A percentile compares a stretch with the other conserved stretches of the same genome.
Conservation (phyloP, 2,888 invertebrate species). For the Andrena chrysosceles region DNA sequence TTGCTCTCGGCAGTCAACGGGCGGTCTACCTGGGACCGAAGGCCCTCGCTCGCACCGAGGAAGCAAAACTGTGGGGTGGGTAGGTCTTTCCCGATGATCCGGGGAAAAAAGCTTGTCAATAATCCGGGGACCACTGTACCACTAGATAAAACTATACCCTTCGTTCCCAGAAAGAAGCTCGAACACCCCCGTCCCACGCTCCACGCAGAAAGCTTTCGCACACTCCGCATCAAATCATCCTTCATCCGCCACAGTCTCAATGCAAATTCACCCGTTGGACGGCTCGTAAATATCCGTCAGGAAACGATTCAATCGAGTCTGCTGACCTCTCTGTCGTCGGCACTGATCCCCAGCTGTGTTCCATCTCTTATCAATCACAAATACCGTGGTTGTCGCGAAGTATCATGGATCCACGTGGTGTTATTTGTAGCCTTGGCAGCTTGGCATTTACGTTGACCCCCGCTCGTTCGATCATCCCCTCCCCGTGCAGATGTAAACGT, state of each 20-base stretch:
- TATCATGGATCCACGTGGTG: background rate
- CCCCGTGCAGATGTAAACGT: slow-evolving; percentile 24
- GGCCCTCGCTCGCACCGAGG: no score
- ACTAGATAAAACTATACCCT: no score
- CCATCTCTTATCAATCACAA: background rate
- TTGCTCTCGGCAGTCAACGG: no score
- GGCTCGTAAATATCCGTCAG: background rate
- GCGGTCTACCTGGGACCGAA: no score
- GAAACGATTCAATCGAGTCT: slow-evolving; percentile 1
- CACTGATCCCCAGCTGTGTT: background rate
- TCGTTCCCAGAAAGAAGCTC: no score
- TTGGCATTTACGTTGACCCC: background rate
- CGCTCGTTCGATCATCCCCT: slow-evolving; percentile 15
- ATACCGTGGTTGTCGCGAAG: background rate
- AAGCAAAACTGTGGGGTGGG: no score
- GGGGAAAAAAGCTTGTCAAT: no score
- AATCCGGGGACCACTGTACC: no score
- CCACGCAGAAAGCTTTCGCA: no score
- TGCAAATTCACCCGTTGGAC: background rate
- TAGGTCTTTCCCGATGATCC: no score
- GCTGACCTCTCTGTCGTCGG: background rate
- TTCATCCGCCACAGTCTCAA: background rate
- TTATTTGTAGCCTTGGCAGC: slow-evolving; percentile 6
- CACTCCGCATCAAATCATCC: no score
- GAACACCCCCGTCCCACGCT: no score